Base-by-base conservation (phyloP, 2,113 vertebrate genomes). In the Lasiurus borealis region DNA sequence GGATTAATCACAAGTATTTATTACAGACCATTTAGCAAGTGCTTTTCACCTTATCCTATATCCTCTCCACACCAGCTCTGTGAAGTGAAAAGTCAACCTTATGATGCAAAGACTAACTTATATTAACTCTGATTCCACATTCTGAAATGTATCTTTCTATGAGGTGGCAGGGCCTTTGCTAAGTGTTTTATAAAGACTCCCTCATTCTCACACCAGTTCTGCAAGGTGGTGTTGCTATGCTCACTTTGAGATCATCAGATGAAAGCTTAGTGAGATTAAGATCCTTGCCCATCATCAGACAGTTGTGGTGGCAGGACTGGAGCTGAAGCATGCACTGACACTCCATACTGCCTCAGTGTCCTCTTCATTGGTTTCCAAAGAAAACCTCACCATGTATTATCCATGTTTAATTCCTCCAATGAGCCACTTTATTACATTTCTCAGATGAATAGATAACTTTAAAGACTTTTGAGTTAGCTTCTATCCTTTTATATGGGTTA, bases 1-100 rank as follows among this genome's bases (percentile, higher is more conserved):
- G 18, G 57, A 95, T 91, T 93, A 88, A 90, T 93, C 94, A 54
- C 78, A 80, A 93, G 25, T 85, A 76, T 93, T 93, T 89, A 89
- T 68, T 92, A 57, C 50, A 91, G 57, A 75, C 8, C 44, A 7
- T 88, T 95, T 83, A 40, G 62, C 23, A 93, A 81, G 66, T 83
- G 73, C 40, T 95, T 82, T 90, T 52, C 18, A 69, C 77, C 34
- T 91, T 8, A 71, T 92, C 15, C 36, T 82, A 25, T 46, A 46
- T 75, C 88, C 71, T 64, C 31, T 6, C 66, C 36, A 81, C 1
- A 36, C 50, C 54, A 76, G 25, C 14, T 90, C 46, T 77, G 31
- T 34, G 36, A 85, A 87, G 54, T 29, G 75, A 46, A 11, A 82
- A 57, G 9, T 21, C 13, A 78, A 71, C 6, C 8, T 77, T 23